Conservation (phyloP, 2,888 invertebrate species). For the Polylopha cassiicola region DNA sequence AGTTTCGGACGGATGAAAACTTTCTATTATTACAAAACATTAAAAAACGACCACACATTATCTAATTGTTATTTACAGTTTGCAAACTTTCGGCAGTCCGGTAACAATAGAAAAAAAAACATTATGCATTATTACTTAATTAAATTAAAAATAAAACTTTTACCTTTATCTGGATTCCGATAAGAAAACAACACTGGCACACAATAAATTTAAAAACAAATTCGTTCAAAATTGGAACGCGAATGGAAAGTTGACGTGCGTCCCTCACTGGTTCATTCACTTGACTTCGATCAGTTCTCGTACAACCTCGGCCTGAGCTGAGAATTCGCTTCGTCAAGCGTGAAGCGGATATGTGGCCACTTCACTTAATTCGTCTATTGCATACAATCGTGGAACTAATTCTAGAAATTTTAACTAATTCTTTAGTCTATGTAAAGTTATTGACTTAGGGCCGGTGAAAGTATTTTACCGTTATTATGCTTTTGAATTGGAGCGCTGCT, state of each 20-base stretch:
- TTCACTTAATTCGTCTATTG: conserved; percentile 18
- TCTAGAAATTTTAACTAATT: conserved; percentile 13
- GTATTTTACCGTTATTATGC: conserved; percentile 3
- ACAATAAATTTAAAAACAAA: conserved; percentile 2
- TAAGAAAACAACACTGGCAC: conserved; percentile 2
- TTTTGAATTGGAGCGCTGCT: background rate
- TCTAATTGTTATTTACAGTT: no score
- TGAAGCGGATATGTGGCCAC: conserved; percentile 24
- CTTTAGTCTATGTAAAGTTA: conserved; percentile 18
- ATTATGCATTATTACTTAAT: no score
- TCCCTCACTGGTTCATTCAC: conserved; percentile 41
- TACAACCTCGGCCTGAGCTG: conserved; percentile 8
- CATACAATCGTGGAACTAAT: conserved; percentile 23
- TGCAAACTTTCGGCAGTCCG: no score
- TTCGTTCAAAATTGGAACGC: conserved; percentile 9
- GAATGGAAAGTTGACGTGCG: conserved; percentile 45
- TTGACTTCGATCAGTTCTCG: conserved; percentile 41
- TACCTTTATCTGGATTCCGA: background rate
- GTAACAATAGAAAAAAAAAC: no score
- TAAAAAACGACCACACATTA: conserved; percentile 1
- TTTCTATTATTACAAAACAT: conserved; percentile 20
- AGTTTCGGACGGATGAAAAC: conserved; percentile 15
- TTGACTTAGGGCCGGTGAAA: conserved; percentile 12
- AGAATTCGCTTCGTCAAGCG: conserved; percentile 15
- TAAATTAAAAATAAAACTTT: background rate